Conservation (phyloP, 1,140 invertebrate genomes). For the Bombus terrestris region DNA sequence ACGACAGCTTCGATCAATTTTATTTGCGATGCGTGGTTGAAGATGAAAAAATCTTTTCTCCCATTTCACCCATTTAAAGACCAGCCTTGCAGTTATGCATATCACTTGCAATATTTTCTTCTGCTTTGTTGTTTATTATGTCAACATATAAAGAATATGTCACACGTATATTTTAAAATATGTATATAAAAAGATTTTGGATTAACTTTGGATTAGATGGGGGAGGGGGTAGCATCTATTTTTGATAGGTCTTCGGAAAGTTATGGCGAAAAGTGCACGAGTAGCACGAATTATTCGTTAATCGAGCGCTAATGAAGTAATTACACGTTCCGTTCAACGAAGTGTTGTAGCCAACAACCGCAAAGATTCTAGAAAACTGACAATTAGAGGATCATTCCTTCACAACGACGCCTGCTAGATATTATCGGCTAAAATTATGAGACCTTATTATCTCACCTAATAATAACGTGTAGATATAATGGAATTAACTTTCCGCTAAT, state of each 20-base stretch:
- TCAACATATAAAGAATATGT: too few relatives aligned
- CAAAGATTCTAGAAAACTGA: conserved; percentile 51
- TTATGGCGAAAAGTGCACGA: conserved; percentile 12
- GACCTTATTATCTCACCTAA: neutral
- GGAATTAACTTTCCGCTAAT: neutral
- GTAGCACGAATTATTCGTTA: conserved; percentile 46
- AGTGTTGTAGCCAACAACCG: conserved; percentile 24
- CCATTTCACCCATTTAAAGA: too few relatives aligned
- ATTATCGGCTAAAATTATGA: neutral
- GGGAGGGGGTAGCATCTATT: neutral
- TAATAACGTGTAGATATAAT: neutral
- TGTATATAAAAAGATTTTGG: too few relatives aligned
- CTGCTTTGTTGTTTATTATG: too few relatives aligned
- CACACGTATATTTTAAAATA: too few relatives aligned
- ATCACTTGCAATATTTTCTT: too few relatives aligned
- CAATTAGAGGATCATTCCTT: conserved; percentile 36
- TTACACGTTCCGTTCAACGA: conserved; percentile 41
- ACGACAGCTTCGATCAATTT: neutral
- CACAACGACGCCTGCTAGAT: neutral
- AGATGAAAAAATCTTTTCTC: neutral
- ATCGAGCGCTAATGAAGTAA: conserved; percentile 52
- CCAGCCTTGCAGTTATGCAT: too few relatives aligned
- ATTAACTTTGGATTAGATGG: too few relatives aligned
- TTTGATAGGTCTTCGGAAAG: conserved; percentile 19
- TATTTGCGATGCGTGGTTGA: neutral